A percentile compares a stretch with the other conserved stretches of the same genome.
phyloP scores from a whole-genome alignment of 2,888 invertebrate genomes.

The Polymixis lichenea region DNA sequence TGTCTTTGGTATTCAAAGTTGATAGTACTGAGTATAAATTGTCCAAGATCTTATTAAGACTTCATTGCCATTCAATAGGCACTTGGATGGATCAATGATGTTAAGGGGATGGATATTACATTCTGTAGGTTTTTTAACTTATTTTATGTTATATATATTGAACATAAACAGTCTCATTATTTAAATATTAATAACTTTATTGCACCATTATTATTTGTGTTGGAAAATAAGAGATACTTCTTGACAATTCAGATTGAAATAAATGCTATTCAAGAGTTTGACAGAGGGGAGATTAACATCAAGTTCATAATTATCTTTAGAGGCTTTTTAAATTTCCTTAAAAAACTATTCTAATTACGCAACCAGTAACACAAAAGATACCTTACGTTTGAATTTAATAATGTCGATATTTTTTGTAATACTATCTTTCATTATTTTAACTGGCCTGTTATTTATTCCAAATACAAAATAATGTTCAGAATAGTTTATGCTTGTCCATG shows the following conservation, averaged over 20 bases:
- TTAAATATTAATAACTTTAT: no score
- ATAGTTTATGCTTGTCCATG: not conserved
- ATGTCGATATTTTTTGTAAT: not conserved
- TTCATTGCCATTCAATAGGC: conserved; percentile 35
- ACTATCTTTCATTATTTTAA: not conserved
- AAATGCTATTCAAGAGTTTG: no score
- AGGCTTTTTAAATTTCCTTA: not conserved
- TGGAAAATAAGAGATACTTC: no score
- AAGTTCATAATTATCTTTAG: not conserved
- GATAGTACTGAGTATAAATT: conserved; percentile 11
- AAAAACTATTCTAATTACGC: not conserved
- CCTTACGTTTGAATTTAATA: not conserved
- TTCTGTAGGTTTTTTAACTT: not conserved
- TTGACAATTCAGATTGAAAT: no score
- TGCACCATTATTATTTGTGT: no score
- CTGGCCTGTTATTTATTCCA: not conserved
- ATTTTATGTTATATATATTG: no score
- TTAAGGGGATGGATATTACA: conserved; percentile 1
- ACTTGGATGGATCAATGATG: not conserved
- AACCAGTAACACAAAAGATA: not conserved
- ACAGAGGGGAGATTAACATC: not conserved
- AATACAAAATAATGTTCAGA: not conserved
- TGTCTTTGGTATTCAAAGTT: conserved; percentile 44
- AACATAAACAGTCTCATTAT: no score
- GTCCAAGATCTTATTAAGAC: conserved; percentile 42